phyloP scores from a whole-genome alignment of 1,140 invertebrate species.

The Drosophila nikananu region DNA sequence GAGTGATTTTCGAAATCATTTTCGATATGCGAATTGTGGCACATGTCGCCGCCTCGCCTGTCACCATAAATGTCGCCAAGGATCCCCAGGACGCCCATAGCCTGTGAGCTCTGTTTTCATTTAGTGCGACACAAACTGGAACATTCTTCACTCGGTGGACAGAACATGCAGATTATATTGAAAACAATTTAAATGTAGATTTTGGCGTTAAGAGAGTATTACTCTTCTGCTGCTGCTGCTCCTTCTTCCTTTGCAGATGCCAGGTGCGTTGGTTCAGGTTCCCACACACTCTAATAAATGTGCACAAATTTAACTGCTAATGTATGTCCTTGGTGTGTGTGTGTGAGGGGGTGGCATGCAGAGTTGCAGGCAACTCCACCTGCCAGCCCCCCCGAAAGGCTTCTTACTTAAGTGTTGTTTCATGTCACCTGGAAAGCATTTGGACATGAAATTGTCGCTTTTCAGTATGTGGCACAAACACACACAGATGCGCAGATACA shows the following conservation, averaged over 20 bases:
- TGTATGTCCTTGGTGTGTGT: conserved; percentile 25
- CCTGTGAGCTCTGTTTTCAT: conserved; percentile 46
- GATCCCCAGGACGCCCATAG: conserved; percentile 31
- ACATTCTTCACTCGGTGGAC: conserved; percentile 65
- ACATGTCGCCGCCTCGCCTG: conserved; percentile 49
- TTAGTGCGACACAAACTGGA: conserved; percentile 63
- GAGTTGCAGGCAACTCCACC: conserved; percentile 56
- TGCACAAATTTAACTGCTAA: conserved; percentile 28
- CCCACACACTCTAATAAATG: conserved; percentile 26
- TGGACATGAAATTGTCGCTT: conserved; percentile 85
- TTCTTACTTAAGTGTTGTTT: conserved; percentile 85
- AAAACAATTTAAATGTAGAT: conserved; percentile 84
- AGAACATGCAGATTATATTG: conserved; percentile 82
- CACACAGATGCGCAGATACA: conserved; percentile 3
- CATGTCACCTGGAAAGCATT: conserved; percentile 85
- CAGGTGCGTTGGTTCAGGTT: conserved; percentile 52
- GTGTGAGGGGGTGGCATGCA: conserved; percentile 21
- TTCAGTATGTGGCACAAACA: conserved; percentile 70
- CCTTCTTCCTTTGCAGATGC: conserved; percentile 26
- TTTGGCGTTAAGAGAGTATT: conserved; percentile 68
- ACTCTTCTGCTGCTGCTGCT: conserved; percentile 34
- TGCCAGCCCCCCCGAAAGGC: conserved; percentile 46
- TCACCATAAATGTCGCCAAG: conserved; percentile 32
- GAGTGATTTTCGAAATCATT: conserved; percentile 27
- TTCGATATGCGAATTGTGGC: conserved; percentile 59